Conservation (phyloP, 2,113 vertebrate species). For the Seriola quinqueradiata region DNA sequence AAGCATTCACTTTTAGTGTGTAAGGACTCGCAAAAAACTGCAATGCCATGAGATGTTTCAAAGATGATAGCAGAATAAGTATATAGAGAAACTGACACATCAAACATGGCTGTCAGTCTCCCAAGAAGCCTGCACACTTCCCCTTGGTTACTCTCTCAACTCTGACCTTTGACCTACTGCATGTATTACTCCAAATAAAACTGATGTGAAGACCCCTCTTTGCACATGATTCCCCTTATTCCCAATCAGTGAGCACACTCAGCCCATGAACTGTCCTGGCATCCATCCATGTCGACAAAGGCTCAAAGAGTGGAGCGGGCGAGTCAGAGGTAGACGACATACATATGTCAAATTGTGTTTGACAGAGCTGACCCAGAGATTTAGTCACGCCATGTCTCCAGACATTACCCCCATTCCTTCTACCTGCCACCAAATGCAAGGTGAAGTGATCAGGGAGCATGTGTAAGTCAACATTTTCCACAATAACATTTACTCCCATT, state of each 20-base stretch:
- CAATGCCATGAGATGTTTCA: background rate
- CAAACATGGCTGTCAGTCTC: background rate
- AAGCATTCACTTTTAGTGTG: too few relatives aligned
- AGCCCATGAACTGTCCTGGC: background rate
- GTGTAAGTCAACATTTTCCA: background rate
- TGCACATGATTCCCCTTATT: background rate
- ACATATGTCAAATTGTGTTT: slow-evolving; percentile 32
- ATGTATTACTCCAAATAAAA: background rate
- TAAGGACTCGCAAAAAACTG: too few relatives aligned
- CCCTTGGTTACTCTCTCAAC: background rate
- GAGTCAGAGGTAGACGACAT: slow-evolving; percentile 18
- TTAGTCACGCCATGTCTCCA: slow-evolving; percentile 30
- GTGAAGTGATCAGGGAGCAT: slow-evolving; percentile 16
- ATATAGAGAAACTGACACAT: background rate
- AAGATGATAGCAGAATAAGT: background rate
- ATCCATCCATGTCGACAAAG: background rate
- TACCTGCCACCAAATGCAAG: slow-evolving; percentile 9
- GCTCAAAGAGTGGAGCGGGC: background rate
- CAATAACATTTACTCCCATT: background rate
- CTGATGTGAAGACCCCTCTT: background rate
- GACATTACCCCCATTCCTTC: slow-evolving; percentile 12
- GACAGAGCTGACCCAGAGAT: slow-evolving; percentile 18
- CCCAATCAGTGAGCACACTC: background rate
- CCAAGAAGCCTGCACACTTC: background rate
- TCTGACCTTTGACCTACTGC: background rate